Percentiles rank a stretch among this genome's conserved stretches.
These are phyloP conservation scores for Caenorhabditis tropicalis DNA, from an alignment of 1,140 invertebrate genomes.

Conservation along the genomic window DNA sequence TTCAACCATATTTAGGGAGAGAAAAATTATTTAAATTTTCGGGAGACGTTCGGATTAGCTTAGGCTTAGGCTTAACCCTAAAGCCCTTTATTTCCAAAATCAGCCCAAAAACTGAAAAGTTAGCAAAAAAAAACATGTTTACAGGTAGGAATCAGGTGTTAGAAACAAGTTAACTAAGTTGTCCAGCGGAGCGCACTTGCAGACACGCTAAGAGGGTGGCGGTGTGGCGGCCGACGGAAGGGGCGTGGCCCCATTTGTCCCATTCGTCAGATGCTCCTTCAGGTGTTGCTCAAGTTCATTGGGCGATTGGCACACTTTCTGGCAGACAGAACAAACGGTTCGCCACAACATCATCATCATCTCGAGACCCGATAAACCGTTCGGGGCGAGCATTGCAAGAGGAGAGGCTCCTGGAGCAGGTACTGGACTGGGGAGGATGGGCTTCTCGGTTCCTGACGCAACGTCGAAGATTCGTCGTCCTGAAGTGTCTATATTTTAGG, in stretches of 20 bases:
- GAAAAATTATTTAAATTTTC: background rate
- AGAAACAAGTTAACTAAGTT: too few relatives aligned
- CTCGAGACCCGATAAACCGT: conserved; percentile 46
- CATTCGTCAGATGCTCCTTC: conserved; percentile 54
- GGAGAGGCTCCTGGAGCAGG: conserved; percentile 3
- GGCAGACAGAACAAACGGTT: conserved; percentile 59
- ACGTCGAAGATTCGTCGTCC: conserved; percentile 67
- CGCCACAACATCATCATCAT: conserved; percentile 59
- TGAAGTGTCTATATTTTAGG: conserved; percentile 44
- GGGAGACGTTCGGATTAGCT: too few relatives aligned
- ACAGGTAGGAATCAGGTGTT: background rate
- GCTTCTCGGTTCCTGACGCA: background rate
- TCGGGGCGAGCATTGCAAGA: conserved; percentile 32
- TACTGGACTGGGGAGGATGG: background rate
- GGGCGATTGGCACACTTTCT: conserved; percentile 57
- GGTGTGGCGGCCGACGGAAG: background rate
- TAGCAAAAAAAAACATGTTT: conserved; percentile 6
- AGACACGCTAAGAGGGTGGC: background rate
- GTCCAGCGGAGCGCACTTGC: background rate
- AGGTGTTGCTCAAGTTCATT: conserved; percentile 57
- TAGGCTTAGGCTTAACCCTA: too few relatives aligned
- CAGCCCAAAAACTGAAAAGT: background rate
- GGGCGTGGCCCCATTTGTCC: background rate
- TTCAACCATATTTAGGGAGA: conserved; percentile 26
- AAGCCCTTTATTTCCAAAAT: background rate